Conservation (phyloP, 92 coral and sea anemone species). For the Galaxea fascicularis region DNA sequence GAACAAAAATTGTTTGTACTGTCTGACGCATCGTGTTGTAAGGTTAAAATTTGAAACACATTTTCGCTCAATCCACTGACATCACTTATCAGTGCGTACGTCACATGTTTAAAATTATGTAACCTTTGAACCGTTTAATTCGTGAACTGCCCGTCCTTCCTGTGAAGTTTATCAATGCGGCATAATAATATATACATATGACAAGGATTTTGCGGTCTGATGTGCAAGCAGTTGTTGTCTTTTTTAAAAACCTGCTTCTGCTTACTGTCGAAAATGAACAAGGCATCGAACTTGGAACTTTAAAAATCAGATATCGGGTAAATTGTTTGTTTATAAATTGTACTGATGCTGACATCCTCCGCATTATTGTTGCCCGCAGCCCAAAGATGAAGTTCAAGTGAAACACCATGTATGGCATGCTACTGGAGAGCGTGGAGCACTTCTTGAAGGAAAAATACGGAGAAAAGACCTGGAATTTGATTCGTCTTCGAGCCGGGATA, state of each 20-base stretch:
- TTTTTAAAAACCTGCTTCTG: neutral
- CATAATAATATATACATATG: too few relatives aligned
- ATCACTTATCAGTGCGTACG: neutral
- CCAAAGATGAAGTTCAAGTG: conserved; percentile 8
- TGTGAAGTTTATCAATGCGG: neutral
- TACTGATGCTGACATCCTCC: neutral
- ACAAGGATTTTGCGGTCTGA: neutral
- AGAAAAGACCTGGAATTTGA: conserved; percentile 73
- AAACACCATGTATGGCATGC: conserved; percentile 84
- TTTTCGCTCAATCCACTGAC: neutral
- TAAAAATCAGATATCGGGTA: neutral
- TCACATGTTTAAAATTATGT: neutral
- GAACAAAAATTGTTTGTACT: too few relatives aligned
- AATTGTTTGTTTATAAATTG: conserved; percentile 1
- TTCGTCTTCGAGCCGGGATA: conserved; percentile 68
- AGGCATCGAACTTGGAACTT: neutral
- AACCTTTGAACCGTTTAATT: neutral
- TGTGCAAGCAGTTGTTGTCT: neutral
- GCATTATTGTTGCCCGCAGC: neutral
- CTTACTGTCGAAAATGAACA: neutral
- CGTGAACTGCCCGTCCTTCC: neutral
- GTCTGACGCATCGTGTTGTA: too few relatives aligned
- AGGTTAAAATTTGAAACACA: too few relatives aligned
- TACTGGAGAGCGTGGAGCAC: conserved; percentile 84
- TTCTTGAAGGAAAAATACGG: conserved; percentile 76